These are phyloP conservation scores for Brassicogethes aeneus DNA, from an alignment of 2,888 invertebrate genomes.

Conservation along the genomic window DNA sequence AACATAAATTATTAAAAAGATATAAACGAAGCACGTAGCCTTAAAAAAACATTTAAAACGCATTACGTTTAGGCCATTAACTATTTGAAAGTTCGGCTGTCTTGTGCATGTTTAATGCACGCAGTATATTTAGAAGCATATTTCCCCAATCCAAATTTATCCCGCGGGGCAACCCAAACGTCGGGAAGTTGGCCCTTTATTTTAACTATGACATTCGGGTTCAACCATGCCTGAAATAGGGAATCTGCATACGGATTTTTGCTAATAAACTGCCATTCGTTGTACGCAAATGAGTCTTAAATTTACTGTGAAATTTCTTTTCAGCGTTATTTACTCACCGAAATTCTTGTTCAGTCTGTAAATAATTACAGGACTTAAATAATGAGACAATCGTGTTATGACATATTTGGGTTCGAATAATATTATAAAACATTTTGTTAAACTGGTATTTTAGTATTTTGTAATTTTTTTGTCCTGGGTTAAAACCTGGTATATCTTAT, in stretches of 20 bases:
- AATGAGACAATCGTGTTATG: no score
- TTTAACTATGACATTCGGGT: conserved; percentile 23
- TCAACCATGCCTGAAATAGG: conserved; percentile 24
- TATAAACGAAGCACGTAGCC: no score
- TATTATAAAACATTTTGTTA: no score
- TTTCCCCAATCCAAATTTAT: background rate
- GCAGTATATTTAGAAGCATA: background rate
- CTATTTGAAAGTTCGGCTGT: background rate
- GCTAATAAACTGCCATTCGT: conserved; percentile 22
- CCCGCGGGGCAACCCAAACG: conserved; percentile 10
- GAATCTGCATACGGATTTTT: conserved; percentile 23
- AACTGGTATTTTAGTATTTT: no score
- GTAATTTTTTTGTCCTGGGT: no score
- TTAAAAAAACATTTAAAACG: background rate
- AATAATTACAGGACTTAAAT: no score
- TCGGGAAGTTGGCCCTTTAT: conserved; percentile 20
- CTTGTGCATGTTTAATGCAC: background rate
- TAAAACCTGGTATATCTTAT: no score
- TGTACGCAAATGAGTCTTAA: conserved; percentile 18
- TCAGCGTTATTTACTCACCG: no score
- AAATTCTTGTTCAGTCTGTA: no score
- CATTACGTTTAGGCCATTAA: background rate
- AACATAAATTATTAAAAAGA: no score
- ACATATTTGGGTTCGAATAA: no score
- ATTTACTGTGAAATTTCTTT: conserved; percentile 17